Evolutionary conservation across 1,140 invertebrate species (phyloP), one percentile per base, ranked within the genome.

Genomic region (Mamestra configurata): DNA sequence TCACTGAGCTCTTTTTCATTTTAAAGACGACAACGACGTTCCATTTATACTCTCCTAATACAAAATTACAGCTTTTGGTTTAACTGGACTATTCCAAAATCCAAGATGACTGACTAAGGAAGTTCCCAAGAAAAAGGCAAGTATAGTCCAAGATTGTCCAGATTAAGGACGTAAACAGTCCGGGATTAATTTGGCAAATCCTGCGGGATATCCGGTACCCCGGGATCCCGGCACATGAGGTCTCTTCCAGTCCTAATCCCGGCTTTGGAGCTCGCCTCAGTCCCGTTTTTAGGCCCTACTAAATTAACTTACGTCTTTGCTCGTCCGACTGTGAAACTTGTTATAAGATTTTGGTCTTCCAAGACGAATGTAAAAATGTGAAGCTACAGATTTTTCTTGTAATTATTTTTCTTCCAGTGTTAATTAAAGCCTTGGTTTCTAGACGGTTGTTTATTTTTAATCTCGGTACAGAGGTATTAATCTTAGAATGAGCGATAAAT

Each of bases 291-390:
- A 70, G 66, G 66, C 66, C 20, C 15, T 49, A 70, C 66, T 70
- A 70, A 70, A 70, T 70, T 70, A 70, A 70, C 66, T 70, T 49
- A 70, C 40, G 40, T 70, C 66, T 70, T 70, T 70, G 15, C 15
- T 15, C 66, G 35, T 8, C 22, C 37, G 10, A 37, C 27, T 55
- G 27, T 31, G 31, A 15, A 61, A 20, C 10, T 5, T 18, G 31
- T 18, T 37, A 31, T n/a, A 13, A 61, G 53, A 24, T 55, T 37
- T 35, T 27, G 2, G 7, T 15, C 11, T 59, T 31, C 10, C 8
- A 31, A 4, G 24, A 11, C 7, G 8, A 53, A 53, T 53, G 51
- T 22, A 6, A 20, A 53, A 11, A 53, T 22, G 20, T 18, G 4
- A 51, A 10, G 8, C 18, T 10, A 2, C 2, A 22, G 22, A 13